A percentile compares a stretch with the other conserved stretches of the same genome.
These are phyloP conservation scores for Megaceryle torquata DNA, from an alignment of 2,113 vertebrate species.

Conservation along the genomic window DNA sequence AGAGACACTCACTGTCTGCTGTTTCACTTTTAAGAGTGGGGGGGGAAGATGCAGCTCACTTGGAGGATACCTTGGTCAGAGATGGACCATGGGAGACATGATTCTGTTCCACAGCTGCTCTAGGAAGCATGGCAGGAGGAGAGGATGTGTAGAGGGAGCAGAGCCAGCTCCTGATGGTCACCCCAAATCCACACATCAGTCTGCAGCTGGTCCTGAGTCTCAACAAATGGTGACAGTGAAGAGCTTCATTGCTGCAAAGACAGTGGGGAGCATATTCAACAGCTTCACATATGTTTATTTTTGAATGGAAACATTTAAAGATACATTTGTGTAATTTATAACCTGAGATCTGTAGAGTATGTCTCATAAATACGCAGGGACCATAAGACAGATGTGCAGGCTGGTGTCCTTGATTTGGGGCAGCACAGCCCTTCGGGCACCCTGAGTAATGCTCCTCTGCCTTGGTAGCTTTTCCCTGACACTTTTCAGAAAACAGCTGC, in stretches of 20 bases:
- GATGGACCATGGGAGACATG: accelerated
- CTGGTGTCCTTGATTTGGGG: neutral
- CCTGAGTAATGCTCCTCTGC: accelerated
- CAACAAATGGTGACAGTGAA: neutral
- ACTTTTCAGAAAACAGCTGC: neutral
- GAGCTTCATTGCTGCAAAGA: neutral
- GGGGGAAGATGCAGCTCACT: neutral
- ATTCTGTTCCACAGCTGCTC: neutral
- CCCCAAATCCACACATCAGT: neutral
- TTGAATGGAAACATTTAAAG: neutral
- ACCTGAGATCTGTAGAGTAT: neutral
- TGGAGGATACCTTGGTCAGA: neutral
- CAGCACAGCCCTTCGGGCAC: neutral
- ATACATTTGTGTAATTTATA: neutral
- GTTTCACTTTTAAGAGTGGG: neutral
- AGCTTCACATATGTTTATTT: neutral
- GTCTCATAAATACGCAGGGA: neutral
- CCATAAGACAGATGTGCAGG: accelerated
- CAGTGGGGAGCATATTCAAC: neutral
- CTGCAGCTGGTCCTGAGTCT: neutral
- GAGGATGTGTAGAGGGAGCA: accelerated
- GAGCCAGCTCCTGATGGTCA: neutral
- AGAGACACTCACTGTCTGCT: neutral
- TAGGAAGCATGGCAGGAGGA: neutral
- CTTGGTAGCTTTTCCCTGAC: neutral